Base-by-base conservation (phyloP, 2,888 invertebrate genomes). In the Ptycholaimellus sp. region DNA sequence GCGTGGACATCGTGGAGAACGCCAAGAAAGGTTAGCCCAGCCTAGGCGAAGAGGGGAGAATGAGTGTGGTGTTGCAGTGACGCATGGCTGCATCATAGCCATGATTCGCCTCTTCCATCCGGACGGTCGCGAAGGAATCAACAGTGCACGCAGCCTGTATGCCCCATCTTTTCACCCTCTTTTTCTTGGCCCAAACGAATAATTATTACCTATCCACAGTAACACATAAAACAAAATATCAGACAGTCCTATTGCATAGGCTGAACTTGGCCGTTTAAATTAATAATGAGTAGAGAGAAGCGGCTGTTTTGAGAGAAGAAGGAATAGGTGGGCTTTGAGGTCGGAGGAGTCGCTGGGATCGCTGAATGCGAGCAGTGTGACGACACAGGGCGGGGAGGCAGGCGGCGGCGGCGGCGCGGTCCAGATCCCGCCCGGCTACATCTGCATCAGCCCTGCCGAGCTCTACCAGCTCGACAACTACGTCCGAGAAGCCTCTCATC, bases 1-100 rank as follows among this genome's bases (percentile, higher is more conserved):
- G 96, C 38, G 93, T 99, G 33, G 87, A 99, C 56, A 96, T 96
- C 29, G 75, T 90, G 52, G 96, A 99, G 64, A 90, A 83, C 67
- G 76, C 81, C 42, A 73, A 77, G 45, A 82, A 83, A 62, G 76
- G 72, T 65, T 33, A 36, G 18, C 2, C 17, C n/a, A 36, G 11
- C 32, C n/a, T 7, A 17, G 7, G 32, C 21, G 5, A 4, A 23
- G 5, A 36, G 32, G n/a, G 16, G 13, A 19, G 5, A 4, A 19
- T 3, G n/a, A 18, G 6, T 2, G 42, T 37, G 33, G n/a, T 32
- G 37, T 58, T 62, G 30, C 58, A 70, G 71, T 78, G 39, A 80
- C 80, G 2, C 83, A 85, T 60, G 81, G 82, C n/a, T 85, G 83
- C 60, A 93, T 99, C 51, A 79, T 93, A 40, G 87, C 90, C 5